Evolutionary conservation across 2,888 invertebrate genomes (phyloP).

Genomic region (Drosophila stalkeri): DNA sequence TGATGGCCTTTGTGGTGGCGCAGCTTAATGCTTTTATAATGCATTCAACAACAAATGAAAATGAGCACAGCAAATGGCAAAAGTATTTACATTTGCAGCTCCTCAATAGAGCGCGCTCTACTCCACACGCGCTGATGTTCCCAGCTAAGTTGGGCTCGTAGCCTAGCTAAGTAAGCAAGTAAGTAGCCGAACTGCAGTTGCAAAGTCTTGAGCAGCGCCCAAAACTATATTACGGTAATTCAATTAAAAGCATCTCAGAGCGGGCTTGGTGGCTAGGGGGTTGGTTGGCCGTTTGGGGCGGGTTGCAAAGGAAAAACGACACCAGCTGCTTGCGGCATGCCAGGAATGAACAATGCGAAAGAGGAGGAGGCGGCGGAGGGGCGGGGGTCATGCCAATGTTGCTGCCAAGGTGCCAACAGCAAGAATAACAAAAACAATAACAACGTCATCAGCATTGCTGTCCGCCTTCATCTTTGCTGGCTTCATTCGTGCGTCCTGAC

Average conservation of each 20-base stretch:
- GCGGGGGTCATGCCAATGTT: slow-evolving; percentile 57
- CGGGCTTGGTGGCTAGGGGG: neutral
- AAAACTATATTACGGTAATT: slow-evolving; percentile 67
- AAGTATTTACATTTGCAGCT: slow-evolving; percentile 48
- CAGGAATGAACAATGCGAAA: slow-evolving; percentile 65
- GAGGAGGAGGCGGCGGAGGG: neutral
- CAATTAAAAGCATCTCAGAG: slow-evolving; percentile 51
- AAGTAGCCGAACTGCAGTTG: slow-evolving; percentile 17
- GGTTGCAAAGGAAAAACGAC: slow-evolving; percentile 51
- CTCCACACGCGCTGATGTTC: neutral
- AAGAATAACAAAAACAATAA: slow-evolving; percentile 40
- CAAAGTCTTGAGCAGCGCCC: slow-evolving; percentile 21
- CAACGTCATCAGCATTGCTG: slow-evolving; percentile 52
- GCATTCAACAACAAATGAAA: slow-evolving; percentile 59
- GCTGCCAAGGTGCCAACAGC: slow-evolving; percentile 38
- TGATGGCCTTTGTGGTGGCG: slow-evolving; percentile 62
- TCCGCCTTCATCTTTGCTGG: slow-evolving; percentile 29
- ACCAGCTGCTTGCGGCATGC: slow-evolving; percentile 72
- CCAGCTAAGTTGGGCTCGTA: slow-evolving; percentile 9
- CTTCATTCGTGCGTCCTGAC: slow-evolving; percentile 24
- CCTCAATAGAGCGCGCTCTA: neutral
- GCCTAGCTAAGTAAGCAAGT: slow-evolving; percentile 1
- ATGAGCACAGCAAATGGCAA: slow-evolving; percentile 59
- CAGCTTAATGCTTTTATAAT: slow-evolving; percentile 77
- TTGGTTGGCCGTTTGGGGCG: slow-evolving; percentile 1